Conservation (phyloP, 2,797 vertebrate species). For the Anabas testudineus region DNA sequence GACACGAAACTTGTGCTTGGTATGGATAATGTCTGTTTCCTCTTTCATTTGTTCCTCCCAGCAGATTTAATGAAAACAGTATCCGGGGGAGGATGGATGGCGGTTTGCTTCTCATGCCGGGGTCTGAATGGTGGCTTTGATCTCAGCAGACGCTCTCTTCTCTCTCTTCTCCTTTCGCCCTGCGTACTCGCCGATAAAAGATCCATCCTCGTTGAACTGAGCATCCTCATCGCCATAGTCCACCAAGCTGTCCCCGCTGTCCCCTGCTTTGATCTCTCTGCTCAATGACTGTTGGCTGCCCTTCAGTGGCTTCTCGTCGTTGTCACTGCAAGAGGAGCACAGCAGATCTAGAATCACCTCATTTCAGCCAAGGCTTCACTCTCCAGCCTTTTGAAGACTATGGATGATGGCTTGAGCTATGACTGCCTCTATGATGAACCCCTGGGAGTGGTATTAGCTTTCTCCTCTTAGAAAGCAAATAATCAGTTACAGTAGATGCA, state of each 20-base stretch:
- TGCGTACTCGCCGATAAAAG: constrained; percentile 96
- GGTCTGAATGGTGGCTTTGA: constrained; percentile 83
- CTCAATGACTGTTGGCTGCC: constrained; percentile 92
- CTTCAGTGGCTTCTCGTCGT: constrained; percentile 96
- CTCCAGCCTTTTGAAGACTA: constrained; percentile 53
- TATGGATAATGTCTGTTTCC: constrained; percentile 68
- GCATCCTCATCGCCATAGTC: constrained; percentile 94
- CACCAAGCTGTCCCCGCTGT: constrained; percentile 95
- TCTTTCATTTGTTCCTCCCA: constrained; percentile 62
- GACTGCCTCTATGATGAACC: constrained; percentile 35
- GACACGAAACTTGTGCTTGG: constrained; percentile 70
- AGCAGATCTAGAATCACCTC: constrained; percentile 65
- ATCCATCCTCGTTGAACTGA: constrained; percentile 97
- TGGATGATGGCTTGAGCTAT: constrained; percentile 9
- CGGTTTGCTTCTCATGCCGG: constrained; percentile 74
- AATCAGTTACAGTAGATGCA: constrained; percentile 41
- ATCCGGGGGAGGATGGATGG: constrained; percentile 36
- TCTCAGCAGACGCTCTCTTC: constrained; percentile 90
- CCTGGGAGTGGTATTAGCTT: constrained; percentile 37
- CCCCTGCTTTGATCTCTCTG: constrained; percentile 90
- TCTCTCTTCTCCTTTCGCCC: constrained; percentile 91
- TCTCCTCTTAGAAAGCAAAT: constrained; percentile 39
- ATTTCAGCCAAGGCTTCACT: constrained; percentile 72
- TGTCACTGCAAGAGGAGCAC: constrained; percentile 86
- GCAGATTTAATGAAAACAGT: constrained; percentile 64